Evolutionary conservation across 2,888 invertebrate species (phyloP).

Genomic region (Pomacea canaliculata): DNA sequence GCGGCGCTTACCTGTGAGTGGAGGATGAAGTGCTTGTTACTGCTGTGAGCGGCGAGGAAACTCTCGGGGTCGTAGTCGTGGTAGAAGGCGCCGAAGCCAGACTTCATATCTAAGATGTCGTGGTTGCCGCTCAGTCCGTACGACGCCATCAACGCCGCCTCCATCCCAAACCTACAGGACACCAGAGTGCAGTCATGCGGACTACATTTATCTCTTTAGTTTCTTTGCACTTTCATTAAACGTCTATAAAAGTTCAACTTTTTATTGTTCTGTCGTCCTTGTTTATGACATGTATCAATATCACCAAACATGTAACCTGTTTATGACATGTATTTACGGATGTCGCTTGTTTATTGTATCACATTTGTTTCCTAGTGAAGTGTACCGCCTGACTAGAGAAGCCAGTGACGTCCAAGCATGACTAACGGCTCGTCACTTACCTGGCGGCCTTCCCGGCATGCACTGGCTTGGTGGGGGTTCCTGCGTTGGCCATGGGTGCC

Average conservation of each 20-base stretch:
- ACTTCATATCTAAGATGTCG: constrained; percentile 48
- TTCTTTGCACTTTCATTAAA: too few species aligned
- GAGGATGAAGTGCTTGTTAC: constrained; percentile 36
- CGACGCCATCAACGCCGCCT: constrained; percentile 51
- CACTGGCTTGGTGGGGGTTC: constrained; percentile 54
- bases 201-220: too few species aligned
- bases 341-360: too few species aligned
- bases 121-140: constrained; percentile 51
- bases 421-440: constrained; percentile 1
- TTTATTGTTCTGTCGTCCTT: too few species aligned
- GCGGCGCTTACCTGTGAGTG: constrained; percentile 45
- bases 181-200: too few species aligned
- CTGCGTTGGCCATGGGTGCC: constrained; percentile 59
- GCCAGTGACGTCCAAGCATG: too few species aligned
- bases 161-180: constrained; percentile 42
- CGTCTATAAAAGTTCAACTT: too few species aligned
- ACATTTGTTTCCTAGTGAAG: too few species aligned
- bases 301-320: too few species aligned
- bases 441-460: constrained; percentile 54
- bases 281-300: too few species aligned
- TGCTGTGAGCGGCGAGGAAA: constrained; percentile 30
- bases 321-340: too few species aligned
- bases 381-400: too few species aligned
- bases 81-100: constrained; percentile 55
- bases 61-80: constrained; percentile 48